A percentile compares a stretch with the other conserved stretches of the same genome.
Conservation (phyloP, 2,797 vertebrate genomes). For the Sparus aurata region DNA sequence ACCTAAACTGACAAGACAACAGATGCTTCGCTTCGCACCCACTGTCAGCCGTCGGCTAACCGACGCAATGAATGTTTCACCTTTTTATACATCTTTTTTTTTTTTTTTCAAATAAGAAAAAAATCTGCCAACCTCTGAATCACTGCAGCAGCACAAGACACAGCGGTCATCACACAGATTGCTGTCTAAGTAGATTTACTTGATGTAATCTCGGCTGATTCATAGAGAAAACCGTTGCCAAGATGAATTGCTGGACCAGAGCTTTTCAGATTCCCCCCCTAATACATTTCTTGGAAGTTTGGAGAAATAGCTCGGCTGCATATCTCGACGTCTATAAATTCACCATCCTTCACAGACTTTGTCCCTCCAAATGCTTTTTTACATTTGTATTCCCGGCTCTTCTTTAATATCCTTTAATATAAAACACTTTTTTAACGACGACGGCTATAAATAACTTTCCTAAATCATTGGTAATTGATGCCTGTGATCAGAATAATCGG, state of each 20-base stretch:
- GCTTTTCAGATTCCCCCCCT: conserved; percentile 11
- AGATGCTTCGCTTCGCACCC: conserved; percentile 15
- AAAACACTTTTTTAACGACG: not conserved
- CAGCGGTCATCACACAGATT: conserved; percentile 37
- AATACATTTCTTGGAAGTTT: not conserved
- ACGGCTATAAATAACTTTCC: too few relatives aligned
- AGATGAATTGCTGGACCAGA: conserved; percentile 1
- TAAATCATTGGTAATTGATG: not conserved
- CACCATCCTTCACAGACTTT: conserved; percentile 7
- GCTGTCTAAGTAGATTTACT: conserved; percentile 38
- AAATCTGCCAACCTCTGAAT: conserved; percentile 42
- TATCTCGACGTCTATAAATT: conserved; percentile 19
- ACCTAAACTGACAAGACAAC: conserved; percentile 7
- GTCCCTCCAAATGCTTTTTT: not conserved
- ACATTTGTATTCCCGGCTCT: not conserved
- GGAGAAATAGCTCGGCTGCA: conserved; percentile 13
- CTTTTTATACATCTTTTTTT: conserved; percentile 10
- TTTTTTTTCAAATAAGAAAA: not conserved
- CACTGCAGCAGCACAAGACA: conserved; percentile 26
- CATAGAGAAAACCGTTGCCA: conserved; percentile 20
- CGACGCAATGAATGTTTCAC: conserved; percentile 25
- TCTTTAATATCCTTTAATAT: not conserved
- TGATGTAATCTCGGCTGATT: conserved; percentile 46
- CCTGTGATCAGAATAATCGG: conserved; percentile 2
- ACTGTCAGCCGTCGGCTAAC: not conserved